Conservation (phyloP, 2,113 vertebrate species). For the Dasypus novemcinctus region DNA sequence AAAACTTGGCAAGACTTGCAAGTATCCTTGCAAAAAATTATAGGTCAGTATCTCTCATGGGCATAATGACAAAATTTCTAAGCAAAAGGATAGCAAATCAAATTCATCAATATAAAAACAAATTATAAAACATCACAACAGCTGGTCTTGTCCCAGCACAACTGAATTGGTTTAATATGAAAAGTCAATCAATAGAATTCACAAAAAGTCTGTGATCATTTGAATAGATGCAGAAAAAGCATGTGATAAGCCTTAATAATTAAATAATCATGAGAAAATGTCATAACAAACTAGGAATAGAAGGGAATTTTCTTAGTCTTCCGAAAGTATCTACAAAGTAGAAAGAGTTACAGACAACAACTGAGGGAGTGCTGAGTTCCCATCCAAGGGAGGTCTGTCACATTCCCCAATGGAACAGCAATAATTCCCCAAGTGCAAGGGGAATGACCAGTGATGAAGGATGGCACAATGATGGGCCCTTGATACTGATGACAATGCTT, state of each 20-base stretch:
- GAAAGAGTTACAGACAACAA: too few relatives aligned
- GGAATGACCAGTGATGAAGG: too few relatives aligned
- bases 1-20: conserved; percentile 35
- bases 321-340: neutral
- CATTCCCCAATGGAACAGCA: too few relatives aligned
- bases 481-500: too few relatives aligned
- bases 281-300: neutral
- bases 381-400: too few relatives aligned
- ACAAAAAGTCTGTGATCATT: neutral
- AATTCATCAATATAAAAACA: conserved; percentile 40
- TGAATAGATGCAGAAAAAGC: neutral
- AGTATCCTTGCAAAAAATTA: neutral
- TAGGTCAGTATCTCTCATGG: neutral
- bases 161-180: neutral
- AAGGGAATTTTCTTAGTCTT: neutral
- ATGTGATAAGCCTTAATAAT: neutral
- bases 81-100: conserved; percentile 25
- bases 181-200: conserved; percentile 1
- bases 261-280: neutral
- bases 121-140: neutral
- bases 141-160: neutral
- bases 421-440: too few relatives aligned
- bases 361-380: too few relatives aligned
- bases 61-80: neutral
- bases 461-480: too few relatives aligned